Conservation (phyloP, 1,140 invertebrate species). For the Pantala flavescens region DNA sequence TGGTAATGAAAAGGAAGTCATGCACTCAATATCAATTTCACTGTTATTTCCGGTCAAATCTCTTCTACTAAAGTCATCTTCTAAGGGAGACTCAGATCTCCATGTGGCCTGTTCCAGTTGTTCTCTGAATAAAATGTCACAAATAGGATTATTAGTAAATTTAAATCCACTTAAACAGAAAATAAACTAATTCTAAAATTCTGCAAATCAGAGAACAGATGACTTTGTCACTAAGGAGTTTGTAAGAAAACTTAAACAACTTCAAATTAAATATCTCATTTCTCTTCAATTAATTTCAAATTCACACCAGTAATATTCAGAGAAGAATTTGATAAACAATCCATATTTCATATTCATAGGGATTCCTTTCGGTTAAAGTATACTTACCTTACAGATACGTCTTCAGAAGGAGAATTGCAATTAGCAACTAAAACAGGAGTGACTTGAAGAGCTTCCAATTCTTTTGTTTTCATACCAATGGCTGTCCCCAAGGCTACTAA, state of each 20-base stretch:
- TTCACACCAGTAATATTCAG: no score
- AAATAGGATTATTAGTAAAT: no score
- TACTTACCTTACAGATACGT: slow-evolving; percentile 55
- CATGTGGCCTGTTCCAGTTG: slow-evolving; percentile 21
- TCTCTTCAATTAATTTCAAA: no score
- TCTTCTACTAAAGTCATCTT: not conserved
- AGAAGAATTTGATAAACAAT: no score
- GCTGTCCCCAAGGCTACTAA: slow-evolving; percentile 47
- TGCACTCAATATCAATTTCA: not conserved
- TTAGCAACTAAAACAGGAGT: slow-evolving; percentile 39
- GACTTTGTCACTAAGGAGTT: no score
- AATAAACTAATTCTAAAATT: no score
- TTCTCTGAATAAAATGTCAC: slow-evolving; percentile 20
- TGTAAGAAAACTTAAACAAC: no score
- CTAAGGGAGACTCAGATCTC: not conserved
- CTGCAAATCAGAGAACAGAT: no score
- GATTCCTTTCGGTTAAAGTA: no score
- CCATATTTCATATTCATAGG: no score
- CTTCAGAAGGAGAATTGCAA: slow-evolving; percentile 63
- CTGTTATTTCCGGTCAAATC: not conserved
- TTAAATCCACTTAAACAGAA: no score
- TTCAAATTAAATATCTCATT: no score
- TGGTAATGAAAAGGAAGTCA: slow-evolving; percentile 16
- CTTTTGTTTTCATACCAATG: slow-evolving; percentile 52
- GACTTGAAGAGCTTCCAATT: slow-evolving; percentile 56